Conservation (phyloP, 2,888 invertebrate genomes). For the Pedicia rivosa region DNA sequence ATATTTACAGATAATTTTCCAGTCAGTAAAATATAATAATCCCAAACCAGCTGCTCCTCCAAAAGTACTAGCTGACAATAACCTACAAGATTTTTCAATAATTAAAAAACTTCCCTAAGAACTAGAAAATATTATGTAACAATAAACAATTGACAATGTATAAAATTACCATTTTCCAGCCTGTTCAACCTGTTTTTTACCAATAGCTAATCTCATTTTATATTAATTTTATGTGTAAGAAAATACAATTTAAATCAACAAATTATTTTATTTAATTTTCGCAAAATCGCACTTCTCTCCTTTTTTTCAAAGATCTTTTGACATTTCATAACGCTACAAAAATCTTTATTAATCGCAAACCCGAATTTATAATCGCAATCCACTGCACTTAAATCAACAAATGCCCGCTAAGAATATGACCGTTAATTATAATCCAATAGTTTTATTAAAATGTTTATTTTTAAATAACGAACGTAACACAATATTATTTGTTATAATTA, state of each 20-base stretch:
- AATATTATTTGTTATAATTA: no score
- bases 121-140: not conserved
- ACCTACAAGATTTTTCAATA: constrained; percentile 24
- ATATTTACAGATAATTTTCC: constrained; percentile 54
- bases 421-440: no score
- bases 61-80: constrained; percentile 43
- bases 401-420: no score
- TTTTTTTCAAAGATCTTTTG: no score
- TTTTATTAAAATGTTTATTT: no score
- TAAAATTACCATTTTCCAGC: constrained; percentile 32
- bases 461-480: no score
- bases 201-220: constrained; percentile 31
- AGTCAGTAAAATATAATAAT: constrained; percentile 60
- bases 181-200: constrained; percentile 44
- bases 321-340: no score
- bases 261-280: no score
- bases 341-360: no score
- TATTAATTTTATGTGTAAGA: constrained; percentile 16
- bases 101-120: not conserved
- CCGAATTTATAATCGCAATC: no score
- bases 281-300: no score
- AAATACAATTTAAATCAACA: not conserved
- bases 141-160: not conserved
- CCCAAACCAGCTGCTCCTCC: constrained; percentile 46
- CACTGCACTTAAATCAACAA: no score